A percentile compares a stretch with the other conserved stretches of the same genome.
Conservation (phyloP, 2,888 invertebrate species). For the Agrotis segetum region DNA sequence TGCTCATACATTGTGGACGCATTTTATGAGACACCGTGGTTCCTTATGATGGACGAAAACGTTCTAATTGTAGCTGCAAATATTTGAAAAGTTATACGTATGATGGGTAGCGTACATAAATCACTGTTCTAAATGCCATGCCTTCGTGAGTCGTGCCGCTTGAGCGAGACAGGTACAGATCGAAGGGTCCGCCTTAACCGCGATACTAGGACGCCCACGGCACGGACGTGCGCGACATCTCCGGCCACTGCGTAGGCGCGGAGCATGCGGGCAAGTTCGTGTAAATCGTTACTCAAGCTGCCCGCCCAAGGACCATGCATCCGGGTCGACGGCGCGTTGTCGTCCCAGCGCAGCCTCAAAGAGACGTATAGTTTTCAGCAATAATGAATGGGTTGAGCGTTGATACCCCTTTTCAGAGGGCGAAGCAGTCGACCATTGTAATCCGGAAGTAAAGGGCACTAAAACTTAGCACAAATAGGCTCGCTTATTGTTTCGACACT, state of each 20-base stretch:
- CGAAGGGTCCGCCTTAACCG: conserved; percentile 4
- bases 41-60: not conserved
- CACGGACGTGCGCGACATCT: too few species aligned
- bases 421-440: not conserved
- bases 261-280: too few species aligned
- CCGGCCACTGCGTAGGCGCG: too few species aligned
- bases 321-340: too few species aligned
- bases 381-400: not conserved
- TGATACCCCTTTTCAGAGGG: not conserved
- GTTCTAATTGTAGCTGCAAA: not conserved
- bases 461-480: not conserved
- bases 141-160: not conserved
- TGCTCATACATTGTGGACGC: not conserved
- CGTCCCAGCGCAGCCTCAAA: too few species aligned
- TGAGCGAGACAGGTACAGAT: not conserved
- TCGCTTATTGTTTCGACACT: conserved; percentile 11
- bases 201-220: too few species aligned
- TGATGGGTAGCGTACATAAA: not conserved
- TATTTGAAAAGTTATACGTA: not conserved
- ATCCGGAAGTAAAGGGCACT: not conserved
- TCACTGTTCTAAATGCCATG: not conserved
- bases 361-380: not conserved
- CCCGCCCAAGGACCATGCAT: too few species aligned
- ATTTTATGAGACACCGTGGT: not conserved
- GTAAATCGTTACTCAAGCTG: too few species aligned